These are phyloP conservation scores for Calameuta pallipes DNA, from an alignment of 2,888 invertebrate species.

Conservation along the genomic window DNA sequence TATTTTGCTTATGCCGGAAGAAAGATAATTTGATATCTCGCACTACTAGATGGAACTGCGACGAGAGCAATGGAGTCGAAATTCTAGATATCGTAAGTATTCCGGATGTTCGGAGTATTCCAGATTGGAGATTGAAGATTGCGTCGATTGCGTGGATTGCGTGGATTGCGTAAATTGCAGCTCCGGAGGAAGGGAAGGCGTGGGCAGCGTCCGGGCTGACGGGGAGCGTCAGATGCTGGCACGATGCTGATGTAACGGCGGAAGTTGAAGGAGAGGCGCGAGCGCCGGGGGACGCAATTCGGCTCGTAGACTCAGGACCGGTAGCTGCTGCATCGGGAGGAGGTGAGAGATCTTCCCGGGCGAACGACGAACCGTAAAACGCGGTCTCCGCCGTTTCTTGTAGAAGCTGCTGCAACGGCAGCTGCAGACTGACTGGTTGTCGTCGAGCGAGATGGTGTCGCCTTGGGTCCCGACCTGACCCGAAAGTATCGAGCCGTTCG, in stretches of 20 bases:
- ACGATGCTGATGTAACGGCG: slow-evolving; percentile 61
- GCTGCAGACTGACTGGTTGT: slow-evolving; percentile 66
- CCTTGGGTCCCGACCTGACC: slow-evolving; percentile 70
- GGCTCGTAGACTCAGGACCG: slow-evolving; percentile 46
- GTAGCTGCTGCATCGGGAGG: slow-evolving; percentile 66
- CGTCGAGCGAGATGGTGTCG: slow-evolving; percentile 64
- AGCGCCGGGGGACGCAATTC: slow-evolving; percentile 53
- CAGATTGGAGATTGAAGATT: not conserved
- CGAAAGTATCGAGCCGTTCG: slow-evolving; percentile 89
- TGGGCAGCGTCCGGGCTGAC: slow-evolving; percentile 35
- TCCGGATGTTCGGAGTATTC: not conserved
- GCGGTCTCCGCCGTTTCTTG: slow-evolving; percentile 61
- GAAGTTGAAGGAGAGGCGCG: slow-evolving; percentile 58
- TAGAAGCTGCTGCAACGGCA: slow-evolving; percentile 66
- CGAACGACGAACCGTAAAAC: slow-evolving; percentile 69
- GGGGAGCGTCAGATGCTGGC: slow-evolving; percentile 61
- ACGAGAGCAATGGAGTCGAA: not conserved
- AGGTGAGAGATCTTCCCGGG: slow-evolving; percentile 70
- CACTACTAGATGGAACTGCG: not conserved
- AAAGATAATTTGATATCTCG: not conserved
- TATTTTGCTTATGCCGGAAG: not conserved
- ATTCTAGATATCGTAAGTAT: not conserved
- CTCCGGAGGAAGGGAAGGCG: slow-evolving; percentile 33
- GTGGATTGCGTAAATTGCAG: slow-evolving; percentile 4
- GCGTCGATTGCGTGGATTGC: not conserved